Percentiles rank a stretch among this genome's conserved stretches.
Conservation (phyloP, 2,888 invertebrate genomes). For the Drosophila melanosoma region DNA sequence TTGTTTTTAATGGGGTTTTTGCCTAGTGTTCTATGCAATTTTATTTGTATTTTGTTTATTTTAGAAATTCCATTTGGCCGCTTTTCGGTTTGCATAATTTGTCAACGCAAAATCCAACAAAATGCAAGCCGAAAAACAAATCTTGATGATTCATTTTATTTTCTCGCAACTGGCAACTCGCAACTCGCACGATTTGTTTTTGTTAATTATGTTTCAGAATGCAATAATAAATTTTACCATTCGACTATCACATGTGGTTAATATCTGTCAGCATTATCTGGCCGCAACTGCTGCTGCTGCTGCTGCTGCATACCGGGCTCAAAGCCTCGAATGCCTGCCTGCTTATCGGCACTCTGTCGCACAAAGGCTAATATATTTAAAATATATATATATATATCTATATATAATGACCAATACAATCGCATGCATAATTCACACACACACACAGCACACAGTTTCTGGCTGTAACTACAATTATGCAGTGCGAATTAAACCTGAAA, state of each 20-base stretch:
- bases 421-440: conserved; percentile 70
- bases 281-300: conserved; percentile 4
- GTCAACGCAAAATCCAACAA: conserved; percentile 52
- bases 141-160: conserved; percentile 53
- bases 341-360: conserved; percentile 61
- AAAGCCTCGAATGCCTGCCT: conserved; percentile 55
- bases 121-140: conserved; percentile 40
- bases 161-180: conserved; percentile 21
- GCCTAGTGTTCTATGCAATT: conserved; percentile 27
- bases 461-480: conserved; percentile 22
- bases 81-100: conserved; percentile 56
- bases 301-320: conserved; percentile 17
- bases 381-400: conserved; percentile 34
- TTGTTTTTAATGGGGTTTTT: conserved; percentile 76
- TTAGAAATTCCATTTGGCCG: conserved; percentile 32
- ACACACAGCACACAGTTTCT: conserved; percentile 14
- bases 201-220: conserved; percentile 69
- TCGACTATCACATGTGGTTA: conserved; percentile 58
- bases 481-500: conserved; percentile 56
- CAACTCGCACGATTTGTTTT: conserved; percentile 44
- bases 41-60: conserved; percentile 36
- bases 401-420: conserved; percentile 68
- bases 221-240: conserved; percentile 69
- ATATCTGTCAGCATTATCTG: conserved; percentile 67
- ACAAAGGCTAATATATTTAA: conserved; percentile 57